Percentiles rank a stretch among this genome's conserved stretches.
These are phyloP conservation scores for Osmerus mordax DNA, from an alignment of 2,113 vertebrate genomes.

Conservation along the genomic window DNA sequence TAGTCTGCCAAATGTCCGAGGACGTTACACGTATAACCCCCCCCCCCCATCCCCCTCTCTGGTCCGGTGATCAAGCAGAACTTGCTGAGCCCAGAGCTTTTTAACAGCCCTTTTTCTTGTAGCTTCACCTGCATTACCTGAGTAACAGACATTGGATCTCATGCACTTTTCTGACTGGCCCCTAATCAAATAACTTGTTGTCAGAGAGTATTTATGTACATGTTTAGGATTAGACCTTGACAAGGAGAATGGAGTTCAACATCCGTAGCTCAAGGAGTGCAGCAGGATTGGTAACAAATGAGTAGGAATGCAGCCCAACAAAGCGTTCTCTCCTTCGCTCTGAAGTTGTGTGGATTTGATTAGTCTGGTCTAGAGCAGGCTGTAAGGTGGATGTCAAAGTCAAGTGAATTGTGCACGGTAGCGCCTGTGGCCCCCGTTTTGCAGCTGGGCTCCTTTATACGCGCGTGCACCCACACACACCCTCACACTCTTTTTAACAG, in stretches of 20 bases:
- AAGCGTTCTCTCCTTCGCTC: background rate
- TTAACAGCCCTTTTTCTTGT: background rate
- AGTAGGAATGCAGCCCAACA: background rate
- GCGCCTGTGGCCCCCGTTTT: background rate
- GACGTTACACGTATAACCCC: too few species aligned
- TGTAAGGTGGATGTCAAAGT: conserved; percentile 2
- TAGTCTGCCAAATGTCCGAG: conserved; percentile 2
- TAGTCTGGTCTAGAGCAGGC: conserved; percentile 1
- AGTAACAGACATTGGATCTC: background rate
- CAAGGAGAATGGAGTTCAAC: background rate
- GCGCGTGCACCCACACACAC: conserved; percentile 2
- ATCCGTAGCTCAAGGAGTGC: background rate
- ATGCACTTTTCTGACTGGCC: background rate
- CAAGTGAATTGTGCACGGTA: background rate
- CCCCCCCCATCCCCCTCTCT: background rate
- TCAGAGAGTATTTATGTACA: background rate
- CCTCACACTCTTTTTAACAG: background rate
- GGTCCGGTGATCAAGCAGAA: background rate
- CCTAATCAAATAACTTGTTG: background rate
- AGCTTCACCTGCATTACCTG: background rate
- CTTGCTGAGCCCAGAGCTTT: conserved; percentile 6
- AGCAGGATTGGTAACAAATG: background rate
- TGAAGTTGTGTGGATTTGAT: background rate
- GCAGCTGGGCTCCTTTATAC: background rate
- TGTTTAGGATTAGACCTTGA: background rate